Evolutionary conservation across 2,888 invertebrate species (phyloP).

Genomic region (Malthinus flaveolus): DNA sequence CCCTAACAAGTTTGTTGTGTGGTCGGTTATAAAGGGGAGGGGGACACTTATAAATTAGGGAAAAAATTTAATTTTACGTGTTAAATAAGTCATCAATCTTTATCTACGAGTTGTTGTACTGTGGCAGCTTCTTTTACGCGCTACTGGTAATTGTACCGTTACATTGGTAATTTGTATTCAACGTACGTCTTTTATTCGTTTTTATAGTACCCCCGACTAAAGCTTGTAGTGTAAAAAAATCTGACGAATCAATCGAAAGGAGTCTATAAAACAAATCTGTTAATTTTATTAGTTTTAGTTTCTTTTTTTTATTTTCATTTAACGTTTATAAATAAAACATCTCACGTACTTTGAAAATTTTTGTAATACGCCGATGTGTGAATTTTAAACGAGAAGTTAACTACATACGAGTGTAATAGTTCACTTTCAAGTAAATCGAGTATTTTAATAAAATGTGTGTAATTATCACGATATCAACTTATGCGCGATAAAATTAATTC

Average conservation of each 20-base stretch:
- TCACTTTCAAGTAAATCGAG: too few relatives aligned
- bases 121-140: constrained; percentile 4
- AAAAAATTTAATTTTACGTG: not conserved
- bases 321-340: too few relatives aligned
- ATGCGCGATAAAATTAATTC: too few relatives aligned
- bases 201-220: constrained; percentile 9
- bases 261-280: constrained; percentile 20
- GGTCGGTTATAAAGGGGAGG: too few relatives aligned
- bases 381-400: too few relatives aligned
- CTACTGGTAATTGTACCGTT: constrained; percentile 15
- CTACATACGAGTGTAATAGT: too few relatives aligned
- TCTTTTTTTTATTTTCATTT: constrained; percentile 4
- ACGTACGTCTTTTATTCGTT: constrained; percentile 8
- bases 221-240: constrained; percentile 10
- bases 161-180: constrained; percentile 13
- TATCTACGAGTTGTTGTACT: not conserved
- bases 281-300: constrained; percentile 15
- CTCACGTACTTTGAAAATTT: too few relatives aligned
- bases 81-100: constrained; percentile 3
- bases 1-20: too few relatives aligned
- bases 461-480: too few relatives aligned
- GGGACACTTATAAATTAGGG: too few relatives aligned
- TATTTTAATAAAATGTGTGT: too few relatives aligned
- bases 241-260: constrained; percentile 24
- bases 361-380: too few relatives aligned